Percentiles rank a stretch among this genome's conserved stretches.
Conservation (phyloP, 2,113 vertebrate species). For the Xiphophorus maculatus region DNA sequence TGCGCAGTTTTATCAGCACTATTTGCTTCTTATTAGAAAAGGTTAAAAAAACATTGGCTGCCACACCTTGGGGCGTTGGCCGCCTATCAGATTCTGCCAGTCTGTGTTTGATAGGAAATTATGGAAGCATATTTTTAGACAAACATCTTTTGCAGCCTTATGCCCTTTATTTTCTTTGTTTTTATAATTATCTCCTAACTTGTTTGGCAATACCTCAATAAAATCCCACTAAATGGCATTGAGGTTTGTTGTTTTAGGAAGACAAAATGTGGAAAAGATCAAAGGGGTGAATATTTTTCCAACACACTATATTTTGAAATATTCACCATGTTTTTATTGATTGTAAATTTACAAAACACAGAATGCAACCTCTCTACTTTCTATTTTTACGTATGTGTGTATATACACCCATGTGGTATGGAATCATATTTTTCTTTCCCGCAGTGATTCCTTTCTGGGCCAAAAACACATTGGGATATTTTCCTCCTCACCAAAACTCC, state of each 20-base stretch:
- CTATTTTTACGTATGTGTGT: not conserved
- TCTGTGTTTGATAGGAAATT: too few species aligned
- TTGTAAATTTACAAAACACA: not conserved
- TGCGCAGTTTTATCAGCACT: too few species aligned
- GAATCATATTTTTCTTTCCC: not conserved
- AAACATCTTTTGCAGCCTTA: too few species aligned
- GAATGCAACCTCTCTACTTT: conserved; percentile 4
- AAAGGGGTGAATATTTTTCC: too few species aligned
- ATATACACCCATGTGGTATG: not conserved
- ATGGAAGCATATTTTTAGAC: too few species aligned
- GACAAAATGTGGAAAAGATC: not conserved
- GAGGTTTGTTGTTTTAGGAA: not conserved
- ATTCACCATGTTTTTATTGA: not conserved
- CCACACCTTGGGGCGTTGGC: too few species aligned
- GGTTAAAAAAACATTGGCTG: too few species aligned
- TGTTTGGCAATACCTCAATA: not conserved
- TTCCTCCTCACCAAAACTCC: conserved; percentile 55
- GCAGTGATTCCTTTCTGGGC: not conserved
- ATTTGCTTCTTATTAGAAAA: too few species aligned
- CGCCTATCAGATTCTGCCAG: too few species aligned
- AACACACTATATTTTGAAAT: not conserved
- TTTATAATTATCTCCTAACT: not conserved
- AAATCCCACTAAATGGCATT: not conserved
- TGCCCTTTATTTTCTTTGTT: not conserved
- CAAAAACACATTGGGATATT: conserved; percentile 46